A percentile compares a stretch with the other conserved stretches of the same genome.
Evolutionary conservation across 2,113 vertebrate species (phyloP).

Genomic region (Eretmochelys imbricata): DNA sequence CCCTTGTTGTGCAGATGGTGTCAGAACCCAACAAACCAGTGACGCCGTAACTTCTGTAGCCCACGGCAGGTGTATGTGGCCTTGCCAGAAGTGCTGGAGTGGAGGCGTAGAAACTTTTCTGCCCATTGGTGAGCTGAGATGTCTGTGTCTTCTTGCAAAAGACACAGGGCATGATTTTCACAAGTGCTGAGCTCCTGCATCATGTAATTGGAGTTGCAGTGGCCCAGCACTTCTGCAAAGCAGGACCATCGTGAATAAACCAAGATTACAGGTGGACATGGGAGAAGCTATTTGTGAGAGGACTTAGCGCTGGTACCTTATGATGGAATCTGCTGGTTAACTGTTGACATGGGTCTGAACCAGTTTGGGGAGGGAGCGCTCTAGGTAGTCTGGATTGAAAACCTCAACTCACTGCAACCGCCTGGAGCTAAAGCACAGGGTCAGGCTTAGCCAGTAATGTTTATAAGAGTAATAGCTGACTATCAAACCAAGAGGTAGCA

Average conservation of each 20-base stretch:
- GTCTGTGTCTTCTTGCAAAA: not conserved
- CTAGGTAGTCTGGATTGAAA: not conserved
- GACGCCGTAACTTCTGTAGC: not conserved
- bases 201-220: not conserved
- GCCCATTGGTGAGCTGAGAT: rapidly evolving
- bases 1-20: not conserved
- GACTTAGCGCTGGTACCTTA: rapidly evolving
- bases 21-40: rapidly evolving
- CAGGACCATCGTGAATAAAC: not conserved
- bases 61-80: not conserved
- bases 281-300: not conserved
- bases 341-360: not conserved
- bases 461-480: not conserved
- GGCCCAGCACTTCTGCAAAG: not conserved
- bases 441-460: not conserved
- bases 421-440: not conserved
- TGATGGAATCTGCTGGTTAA: not conserved
- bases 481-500: not conserved
- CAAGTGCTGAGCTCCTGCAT: not conserved
- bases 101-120: not conserved
- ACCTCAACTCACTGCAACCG: rapidly evolving
- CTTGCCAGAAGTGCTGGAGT: not conserved
- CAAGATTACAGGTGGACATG: not conserved
- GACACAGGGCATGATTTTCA: not conserved
- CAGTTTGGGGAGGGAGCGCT: rapidly evolving